Percentiles rank a stretch among this genome's conserved stretches.
Conservation (phyloP, 2,113 vertebrate genomes). For the Corythaixoides concolor region DNA sequence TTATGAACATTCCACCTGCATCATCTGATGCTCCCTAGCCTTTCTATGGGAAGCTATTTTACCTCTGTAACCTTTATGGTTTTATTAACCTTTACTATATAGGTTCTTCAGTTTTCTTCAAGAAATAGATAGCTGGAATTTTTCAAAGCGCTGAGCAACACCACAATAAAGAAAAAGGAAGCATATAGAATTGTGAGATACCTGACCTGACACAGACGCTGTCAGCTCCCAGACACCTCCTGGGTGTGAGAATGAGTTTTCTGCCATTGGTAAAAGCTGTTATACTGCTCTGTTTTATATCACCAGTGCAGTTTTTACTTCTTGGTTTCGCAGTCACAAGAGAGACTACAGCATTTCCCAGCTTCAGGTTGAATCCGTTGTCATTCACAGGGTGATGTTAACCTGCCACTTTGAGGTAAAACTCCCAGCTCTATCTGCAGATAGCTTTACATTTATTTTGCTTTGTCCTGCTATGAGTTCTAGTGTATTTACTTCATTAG, state of each 20-base stretch:
- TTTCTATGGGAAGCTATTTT: neutral
- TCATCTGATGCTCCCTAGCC: neutral
- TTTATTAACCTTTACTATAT: neutral
- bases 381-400: neutral
- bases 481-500: neutral
- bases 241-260: constrained; percentile 14
- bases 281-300: neutral
- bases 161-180: neutral
- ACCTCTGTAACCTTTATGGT: neutral
- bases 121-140: neutral
- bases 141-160: neutral
- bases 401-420: neutral
- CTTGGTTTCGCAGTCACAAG: neutral
- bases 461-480: neutral
- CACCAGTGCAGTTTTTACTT: neutral
- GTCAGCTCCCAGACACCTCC: neutral
- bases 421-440: neutral
- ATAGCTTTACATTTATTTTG: neutral
- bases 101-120: neutral
- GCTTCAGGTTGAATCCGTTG: neutral
- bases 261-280: neutral
- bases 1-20: neutral
- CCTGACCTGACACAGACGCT: neutral
- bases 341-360: neutral
- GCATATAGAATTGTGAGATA: neutral